Conservation (phyloP, 2,888 invertebrate species). For the Eristalinus sepulchralis region DNA sequence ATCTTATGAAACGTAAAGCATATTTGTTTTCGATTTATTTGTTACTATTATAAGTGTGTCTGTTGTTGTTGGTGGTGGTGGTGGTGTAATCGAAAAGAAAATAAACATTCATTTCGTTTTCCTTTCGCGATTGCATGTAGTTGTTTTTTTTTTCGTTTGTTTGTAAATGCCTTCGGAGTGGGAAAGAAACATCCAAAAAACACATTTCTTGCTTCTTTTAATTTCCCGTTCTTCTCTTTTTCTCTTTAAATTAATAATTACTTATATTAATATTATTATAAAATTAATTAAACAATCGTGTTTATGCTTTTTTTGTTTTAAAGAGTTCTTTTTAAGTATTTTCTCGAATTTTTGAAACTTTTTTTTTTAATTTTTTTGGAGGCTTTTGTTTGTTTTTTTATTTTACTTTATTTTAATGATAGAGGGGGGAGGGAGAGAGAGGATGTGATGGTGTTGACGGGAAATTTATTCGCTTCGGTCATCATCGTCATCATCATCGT, state of each 20-base stretch:
- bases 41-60: constrained; percentile 15
- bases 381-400: constrained; percentile 58
- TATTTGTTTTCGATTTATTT: constrained; percentile 9
- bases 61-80: constrained; percentile 16
- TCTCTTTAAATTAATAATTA: constrained; percentile 70
- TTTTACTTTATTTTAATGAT: constrained; percentile 45
- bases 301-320: constrained; percentile 39
- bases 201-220: constrained; percentile 46
- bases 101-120: constrained; percentile 32
- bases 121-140: constrained; percentile 4
- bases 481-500: constrained; percentile 85
- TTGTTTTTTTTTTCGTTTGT: neutral
- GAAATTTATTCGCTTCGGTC: constrained; percentile 82
- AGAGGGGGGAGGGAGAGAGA: constrained; percentile 12
- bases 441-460: constrained; percentile 56
- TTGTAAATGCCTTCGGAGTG: neutral
- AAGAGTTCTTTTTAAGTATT: constrained; percentile 61
- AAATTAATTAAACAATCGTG: constrained; percentile 71
- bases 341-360: constrained; percentile 57
- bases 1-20: constrained; percentile 28
- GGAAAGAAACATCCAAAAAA: constrained; percentile 33
- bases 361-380: constrained; percentile 59
- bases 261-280: constrained; percentile 69
- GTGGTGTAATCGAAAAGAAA: constrained; percentile 27
- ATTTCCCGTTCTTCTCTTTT: constrained; percentile 71